These are phyloP conservation scores for Mastomys coucha DNA, from an alignment of 2,113 vertebrate species.

Conservation along the genomic window DNA sequence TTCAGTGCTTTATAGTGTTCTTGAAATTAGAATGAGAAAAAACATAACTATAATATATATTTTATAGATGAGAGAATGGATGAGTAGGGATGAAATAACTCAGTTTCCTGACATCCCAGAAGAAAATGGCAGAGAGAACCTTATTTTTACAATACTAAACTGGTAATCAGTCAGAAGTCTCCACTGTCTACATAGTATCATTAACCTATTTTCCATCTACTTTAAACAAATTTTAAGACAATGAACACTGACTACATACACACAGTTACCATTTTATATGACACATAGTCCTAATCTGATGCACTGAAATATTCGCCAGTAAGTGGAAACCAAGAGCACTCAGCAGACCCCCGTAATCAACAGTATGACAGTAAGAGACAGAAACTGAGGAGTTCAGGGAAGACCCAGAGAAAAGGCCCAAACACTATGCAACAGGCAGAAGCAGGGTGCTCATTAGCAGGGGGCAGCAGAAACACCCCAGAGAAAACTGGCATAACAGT, in stretches of 20 bases:
- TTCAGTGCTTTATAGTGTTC: background rate
- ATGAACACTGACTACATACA: background rate
- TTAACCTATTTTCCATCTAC: background rate
- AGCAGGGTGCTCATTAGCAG: background rate
- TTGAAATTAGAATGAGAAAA: constrained; percentile 18
- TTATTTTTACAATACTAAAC: constrained; percentile 13
- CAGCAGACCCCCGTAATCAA: background rate
- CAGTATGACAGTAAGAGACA: background rate
- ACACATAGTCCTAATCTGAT: background rate
- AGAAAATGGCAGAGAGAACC: background rate
- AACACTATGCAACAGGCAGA: background rate
- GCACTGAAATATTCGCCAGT: background rate
- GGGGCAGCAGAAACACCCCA: background rate
- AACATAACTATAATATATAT: background rate
- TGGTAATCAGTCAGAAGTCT: background rate
- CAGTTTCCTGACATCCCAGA: background rate
- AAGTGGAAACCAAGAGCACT: background rate
- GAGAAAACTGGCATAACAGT: background rate
- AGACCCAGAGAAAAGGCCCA: background rate
- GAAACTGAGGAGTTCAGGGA: background rate
- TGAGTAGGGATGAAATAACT: background rate
- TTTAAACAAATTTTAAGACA: constrained; percentile 6
- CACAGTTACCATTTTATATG: background rate
- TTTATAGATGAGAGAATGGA: constrained; percentile 7
- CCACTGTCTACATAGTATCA: background rate